Percentiles rank a stretch among this genome's conserved stretches.
These are phyloP conservation scores for Lingula anatina DNA, from an alignment of 2,888 invertebrate genomes.

Conservation along the genomic window DNA sequence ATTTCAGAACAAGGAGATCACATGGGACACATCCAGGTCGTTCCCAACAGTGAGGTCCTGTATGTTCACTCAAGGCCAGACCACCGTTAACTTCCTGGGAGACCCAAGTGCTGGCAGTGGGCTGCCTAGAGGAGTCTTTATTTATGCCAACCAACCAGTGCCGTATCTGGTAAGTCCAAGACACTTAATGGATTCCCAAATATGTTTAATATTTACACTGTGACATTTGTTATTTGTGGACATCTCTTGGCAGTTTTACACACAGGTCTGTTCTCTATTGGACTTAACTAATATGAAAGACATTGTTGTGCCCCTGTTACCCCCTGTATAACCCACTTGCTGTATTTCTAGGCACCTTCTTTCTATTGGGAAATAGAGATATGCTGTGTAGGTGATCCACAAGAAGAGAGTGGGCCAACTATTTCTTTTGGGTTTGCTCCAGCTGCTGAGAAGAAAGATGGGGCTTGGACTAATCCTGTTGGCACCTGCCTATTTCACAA, in stretches of 20 bases:
- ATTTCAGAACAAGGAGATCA: slow-evolving; percentile 42
- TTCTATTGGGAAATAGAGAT: slow-evolving; percentile 51
- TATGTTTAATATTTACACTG: too few species aligned
- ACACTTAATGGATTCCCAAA: too few species aligned
- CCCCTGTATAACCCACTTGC: too few species aligned
- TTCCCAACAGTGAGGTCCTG: slow-evolving; percentile 49
- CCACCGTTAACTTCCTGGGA: slow-evolving; percentile 47
- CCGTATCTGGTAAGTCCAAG: slow-evolving; percentile 34
- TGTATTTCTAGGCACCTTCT: slow-evolving; percentile 37
- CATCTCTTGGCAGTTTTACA: too few species aligned
- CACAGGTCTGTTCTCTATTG: too few species aligned
- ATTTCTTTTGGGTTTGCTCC: slow-evolving; percentile 51
- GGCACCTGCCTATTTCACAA: slow-evolving; percentile 49
- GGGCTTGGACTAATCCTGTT: slow-evolving; percentile 49
- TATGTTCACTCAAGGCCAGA: slow-evolving; percentile 45
- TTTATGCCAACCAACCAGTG: slow-evolving; percentile 48
- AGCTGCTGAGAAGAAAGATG: slow-evolving; percentile 48
- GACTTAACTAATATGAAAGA: too few species aligned
- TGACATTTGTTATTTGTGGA: too few species aligned
- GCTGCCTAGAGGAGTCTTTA: slow-evolving; percentile 47
- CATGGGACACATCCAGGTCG: slow-evolving; percentile 40
- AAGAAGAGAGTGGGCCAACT: slow-evolving; percentile 45
- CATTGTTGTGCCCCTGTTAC: too few species aligned
- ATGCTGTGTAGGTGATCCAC: slow-evolving; percentile 44
- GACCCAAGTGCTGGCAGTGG: slow-evolving; percentile 48